phyloP scores from a whole-genome alignment of 1,140 invertebrate species.

The Condylostylus longicornis region DNA sequence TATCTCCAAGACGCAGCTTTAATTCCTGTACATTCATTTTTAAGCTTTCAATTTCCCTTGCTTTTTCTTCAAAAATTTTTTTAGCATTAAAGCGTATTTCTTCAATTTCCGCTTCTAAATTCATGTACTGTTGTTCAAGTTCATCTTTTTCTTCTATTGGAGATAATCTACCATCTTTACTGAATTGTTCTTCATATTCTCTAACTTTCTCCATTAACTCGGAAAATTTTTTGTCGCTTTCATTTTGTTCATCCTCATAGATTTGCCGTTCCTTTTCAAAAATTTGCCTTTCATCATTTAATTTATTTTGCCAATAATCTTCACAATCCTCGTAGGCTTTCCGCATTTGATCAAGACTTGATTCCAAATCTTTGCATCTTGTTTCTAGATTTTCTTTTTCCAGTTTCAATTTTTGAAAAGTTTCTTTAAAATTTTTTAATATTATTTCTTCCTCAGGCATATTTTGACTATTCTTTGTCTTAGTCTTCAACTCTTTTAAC shows the following conservation, averaged over 20 bases:
- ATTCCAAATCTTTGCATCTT: conserved; percentile 50
- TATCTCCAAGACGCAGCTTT: conserved; percentile 23
- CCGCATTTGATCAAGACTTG: conserved; percentile 52
- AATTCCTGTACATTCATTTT: conserved; percentile 35
- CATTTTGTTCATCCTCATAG: conserved; percentile 58
- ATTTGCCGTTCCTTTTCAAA: conserved; percentile 57
- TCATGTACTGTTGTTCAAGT: conserved; percentile 56
- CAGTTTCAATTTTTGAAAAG: conserved; percentile 3
- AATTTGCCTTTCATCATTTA: conserved; percentile 58
- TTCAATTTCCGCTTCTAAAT: conserved; percentile 55
- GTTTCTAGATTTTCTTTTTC: conserved; percentile 28
- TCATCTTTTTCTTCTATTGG: conserved; percentile 60
- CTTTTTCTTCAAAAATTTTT: conserved; percentile 30
- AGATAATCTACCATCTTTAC: conserved; percentile 42
- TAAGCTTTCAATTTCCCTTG: conserved; percentile 40
- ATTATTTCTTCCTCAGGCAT: background rate
- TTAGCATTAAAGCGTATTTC: conserved; percentile 30
- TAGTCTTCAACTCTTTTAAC: too few species aligned
- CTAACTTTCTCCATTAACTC: conserved; percentile 57
- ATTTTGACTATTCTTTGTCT: too few species aligned
- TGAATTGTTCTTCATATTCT: conserved; percentile 66
- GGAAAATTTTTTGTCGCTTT: conserved; percentile 59
- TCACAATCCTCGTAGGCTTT: conserved; percentile 68
- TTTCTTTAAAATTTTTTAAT: background rate
- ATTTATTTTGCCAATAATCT: conserved; percentile 66